Base-by-base conservation (phyloP, 2,113 vertebrate species). In the Pterocles gutturalis region DNA sequence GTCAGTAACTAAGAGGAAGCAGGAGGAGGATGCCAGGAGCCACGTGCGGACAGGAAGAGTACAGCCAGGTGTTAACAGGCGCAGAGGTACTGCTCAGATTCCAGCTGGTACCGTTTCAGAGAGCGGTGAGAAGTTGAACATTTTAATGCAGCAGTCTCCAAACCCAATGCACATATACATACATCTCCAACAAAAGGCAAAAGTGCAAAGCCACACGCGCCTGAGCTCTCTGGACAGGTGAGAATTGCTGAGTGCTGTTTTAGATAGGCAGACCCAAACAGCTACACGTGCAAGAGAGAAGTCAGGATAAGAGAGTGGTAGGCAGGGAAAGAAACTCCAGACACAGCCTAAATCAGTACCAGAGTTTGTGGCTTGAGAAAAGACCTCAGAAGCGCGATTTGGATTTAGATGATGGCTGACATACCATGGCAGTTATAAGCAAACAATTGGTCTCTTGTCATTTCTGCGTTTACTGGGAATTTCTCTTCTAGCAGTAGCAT, bases 391-490 rank as follows among this genome's bases (percentile, higher is more conserved):
- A 65, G 24, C 4, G 20, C 55, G 7, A 87, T 41, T 21, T 29
- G 38, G 17, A 64, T 82, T 94, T 77, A 66, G 29, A 66, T 5
- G 31, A 71, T 24, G 13, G 34, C 16, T 54, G 45, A 87, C 77
- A 66, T 48, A 71, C 21, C 48, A n/a, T 2, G 0, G 70, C 25
- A 45, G 17, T 13, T 66, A 22, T 7, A 25, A 66, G 38, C 51
- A 78, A 60, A 34, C 19, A 78, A 78, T 28, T 0, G 0, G 34
- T 38, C 19, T 77, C 18, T 34, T 0, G 0, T 34, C 1, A 0
- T 18, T 77, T 71, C 57, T 49, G 58, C 12, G 1, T 48, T 83
- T 82, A 71, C 26, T n/a, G 29, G 38, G 31, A 77, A 15, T 29
- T 60, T 57, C 28, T 46, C 33, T 70, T 71, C 38, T 29, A 55